Evolutionary conservation across 2,888 invertebrate species (phyloP).

Genomic region (Trimorus sp.): DNA sequence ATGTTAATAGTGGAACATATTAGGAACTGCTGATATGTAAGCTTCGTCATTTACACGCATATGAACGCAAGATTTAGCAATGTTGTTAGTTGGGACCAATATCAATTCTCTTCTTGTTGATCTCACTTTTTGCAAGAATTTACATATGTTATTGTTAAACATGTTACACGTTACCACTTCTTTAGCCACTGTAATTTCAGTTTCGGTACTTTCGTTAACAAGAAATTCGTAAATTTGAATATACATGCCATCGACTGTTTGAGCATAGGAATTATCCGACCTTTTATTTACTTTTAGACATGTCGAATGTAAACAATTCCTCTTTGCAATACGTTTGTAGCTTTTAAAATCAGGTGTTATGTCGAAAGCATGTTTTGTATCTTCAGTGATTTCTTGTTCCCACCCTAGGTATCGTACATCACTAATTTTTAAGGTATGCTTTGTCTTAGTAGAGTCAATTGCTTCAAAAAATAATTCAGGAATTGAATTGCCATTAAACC

Average conservation of each 20-base stretch:
- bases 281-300: constrained; percentile 5
- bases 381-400: background rate
- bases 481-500: too few relatives aligned
- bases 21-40: too few relatives aligned
- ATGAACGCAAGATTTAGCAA: background rate
- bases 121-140: background rate
- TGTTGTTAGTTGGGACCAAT: background rate
- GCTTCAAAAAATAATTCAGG: background rate
- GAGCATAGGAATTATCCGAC: background rate
- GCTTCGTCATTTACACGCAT: background rate
- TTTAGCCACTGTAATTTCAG: background rate
- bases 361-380: background rate
- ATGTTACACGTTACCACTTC: too few relatives aligned
- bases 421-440: background rate
- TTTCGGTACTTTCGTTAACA: background rate
- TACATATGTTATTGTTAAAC: too few relatives aligned
- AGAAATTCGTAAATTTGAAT: constrained; percentile 7
- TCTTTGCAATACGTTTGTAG: constrained; percentile 13
- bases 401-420: background rate
- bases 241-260: background rate
- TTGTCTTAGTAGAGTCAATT: background rate
- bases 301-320: background rate
- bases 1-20: too few relatives aligned
- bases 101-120: background rate
- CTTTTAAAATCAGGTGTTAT: constrained; percentile 6